A percentile compares a stretch with the other conserved stretches of the same genome.
phyloP scores from a whole-genome alignment of 1,140 invertebrate genomes.

The Brachionus calyciflorus region DNA sequence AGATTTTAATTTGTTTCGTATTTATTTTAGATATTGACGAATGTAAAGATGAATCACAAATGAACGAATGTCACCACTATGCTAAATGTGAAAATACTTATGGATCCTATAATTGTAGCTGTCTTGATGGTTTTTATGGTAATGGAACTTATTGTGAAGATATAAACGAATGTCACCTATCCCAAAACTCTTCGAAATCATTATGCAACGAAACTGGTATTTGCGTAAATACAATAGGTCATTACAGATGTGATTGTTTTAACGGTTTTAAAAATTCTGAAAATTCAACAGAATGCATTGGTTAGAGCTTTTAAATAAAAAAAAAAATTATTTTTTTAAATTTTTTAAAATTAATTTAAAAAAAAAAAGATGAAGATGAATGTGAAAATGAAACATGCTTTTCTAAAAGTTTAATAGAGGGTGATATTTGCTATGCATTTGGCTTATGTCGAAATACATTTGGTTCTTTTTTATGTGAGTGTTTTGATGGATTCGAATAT shows the following conservation, averaged over 20 bases:
- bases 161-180: slow-evolving; percentile 9
- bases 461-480: slow-evolving; percentile 39
- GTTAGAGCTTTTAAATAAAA: not conserved
- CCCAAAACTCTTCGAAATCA: not conserved
- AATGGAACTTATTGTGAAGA: slow-evolving; percentile 37
- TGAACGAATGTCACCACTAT: slow-evolving; percentile 21
- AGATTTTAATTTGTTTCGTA: too few species aligned
- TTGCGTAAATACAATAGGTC: slow-evolving; percentile 36
- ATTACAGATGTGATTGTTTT: slow-evolving; percentile 35
- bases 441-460: slow-evolving; percentile 31
- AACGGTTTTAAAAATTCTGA: slow-evolving; percentile 17
- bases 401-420: not conserved
- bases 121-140: slow-evolving; percentile 15
- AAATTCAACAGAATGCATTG: not conserved
- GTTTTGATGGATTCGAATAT: slow-evolving; percentile 43
- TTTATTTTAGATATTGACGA: slow-evolving; percentile 44
- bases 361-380: slow-evolving; percentile 19
- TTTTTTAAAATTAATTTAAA: not conserved
- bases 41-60: not conserved
- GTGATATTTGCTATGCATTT: slow-evolving; percentile 26
- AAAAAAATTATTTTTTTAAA: not conserved
- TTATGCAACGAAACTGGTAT: slow-evolving; percentile 41
- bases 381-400: slow-evolving; percentile 41
- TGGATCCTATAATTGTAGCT: slow-evolving; percentile 41
- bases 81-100: slow-evolving; percentile 44